Evolutionary conservation across 2,888 invertebrate species (phyloP).

Genomic region (Unio pictorum): DNA sequence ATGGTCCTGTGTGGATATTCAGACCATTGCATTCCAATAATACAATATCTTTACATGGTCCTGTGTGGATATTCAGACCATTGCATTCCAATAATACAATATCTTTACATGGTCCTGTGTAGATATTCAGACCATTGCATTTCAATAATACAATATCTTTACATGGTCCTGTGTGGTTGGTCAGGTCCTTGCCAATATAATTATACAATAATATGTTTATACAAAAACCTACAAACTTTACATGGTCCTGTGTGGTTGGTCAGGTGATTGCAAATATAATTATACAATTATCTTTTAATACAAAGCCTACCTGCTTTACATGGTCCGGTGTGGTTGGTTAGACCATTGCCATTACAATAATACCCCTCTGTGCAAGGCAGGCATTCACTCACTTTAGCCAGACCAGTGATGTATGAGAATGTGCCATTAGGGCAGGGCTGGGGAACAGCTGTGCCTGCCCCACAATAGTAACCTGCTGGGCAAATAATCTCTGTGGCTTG

Average conservation of each 20-base stretch:
- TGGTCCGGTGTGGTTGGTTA: constrained; percentile 58
- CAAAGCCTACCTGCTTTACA: constrained; percentile 59
- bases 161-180: not conserved
- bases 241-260: too few relatives aligned
- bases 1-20: not conserved
- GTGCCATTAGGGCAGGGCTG: constrained; percentile 65
- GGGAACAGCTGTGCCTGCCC: constrained; percentile 53
- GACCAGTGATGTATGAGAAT: constrained; percentile 61
- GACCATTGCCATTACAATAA: constrained; percentile 63
- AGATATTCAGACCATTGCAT: not conserved
- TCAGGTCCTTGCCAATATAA: not conserved
- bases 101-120: too few relatives aligned
- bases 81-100: too few relatives aligned
- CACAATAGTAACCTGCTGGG: constrained; percentile 65
- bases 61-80: not conserved
- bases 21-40: not conserved
- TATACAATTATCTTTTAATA: not conserved
- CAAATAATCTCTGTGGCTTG: constrained; percentile 54
- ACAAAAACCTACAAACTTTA: too few relatives aligned
- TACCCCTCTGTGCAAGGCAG: constrained; percentile 58
- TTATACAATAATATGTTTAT: too few relatives aligned
- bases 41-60: not conserved
- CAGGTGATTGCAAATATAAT: not conserved
- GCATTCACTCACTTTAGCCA: constrained; percentile 50
- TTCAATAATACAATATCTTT: too few relatives aligned